These are phyloP conservation scores for Antheraea yamamai DNA, from an alignment of 2,888 invertebrate genomes.

Conservation along the genomic window DNA sequence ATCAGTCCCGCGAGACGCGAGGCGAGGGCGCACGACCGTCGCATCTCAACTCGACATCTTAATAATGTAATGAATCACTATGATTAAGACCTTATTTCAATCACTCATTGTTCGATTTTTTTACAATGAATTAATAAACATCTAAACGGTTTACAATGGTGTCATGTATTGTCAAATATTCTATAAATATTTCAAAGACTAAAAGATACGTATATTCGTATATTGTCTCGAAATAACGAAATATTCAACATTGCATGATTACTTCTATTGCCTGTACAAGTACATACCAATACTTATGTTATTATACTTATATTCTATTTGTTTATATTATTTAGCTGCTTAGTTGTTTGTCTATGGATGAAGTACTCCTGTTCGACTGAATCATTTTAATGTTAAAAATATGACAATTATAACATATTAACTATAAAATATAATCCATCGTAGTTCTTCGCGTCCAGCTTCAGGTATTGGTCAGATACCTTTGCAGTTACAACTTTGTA, in stretches of 20 bases:
- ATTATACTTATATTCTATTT: too few species aligned
- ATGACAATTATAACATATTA: too few species aligned
- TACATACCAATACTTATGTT: too few species aligned
- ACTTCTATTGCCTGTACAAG: too few species aligned
- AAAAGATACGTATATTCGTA: not conserved
- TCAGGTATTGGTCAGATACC: too few species aligned
- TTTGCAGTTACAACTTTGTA: not conserved
- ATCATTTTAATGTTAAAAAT: too few species aligned
- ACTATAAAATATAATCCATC: too few species aligned
- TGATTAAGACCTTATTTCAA: slow-evolving; percentile 26
- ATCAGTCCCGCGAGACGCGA: not conserved
- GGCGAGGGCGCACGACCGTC: not conserved
- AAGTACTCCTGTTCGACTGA: too few species aligned
- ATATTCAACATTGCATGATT: not conserved
- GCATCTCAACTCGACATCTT: slow-evolving; percentile 9
- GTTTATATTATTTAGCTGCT: too few species aligned
- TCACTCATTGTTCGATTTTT: not conserved
- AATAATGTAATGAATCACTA: slow-evolving; percentile 36
- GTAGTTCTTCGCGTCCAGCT: too few species aligned
- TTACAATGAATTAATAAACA: not conserved
- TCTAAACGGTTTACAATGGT: not conserved
- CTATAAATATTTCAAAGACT: not conserved
- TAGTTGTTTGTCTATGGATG: too few species aligned
- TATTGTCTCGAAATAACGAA: not conserved
- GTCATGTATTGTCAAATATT: not conserved